Evolutionary conservation across 1,140 invertebrate species (phyloP).

Genomic region (Micrasema longulum): DNA sequence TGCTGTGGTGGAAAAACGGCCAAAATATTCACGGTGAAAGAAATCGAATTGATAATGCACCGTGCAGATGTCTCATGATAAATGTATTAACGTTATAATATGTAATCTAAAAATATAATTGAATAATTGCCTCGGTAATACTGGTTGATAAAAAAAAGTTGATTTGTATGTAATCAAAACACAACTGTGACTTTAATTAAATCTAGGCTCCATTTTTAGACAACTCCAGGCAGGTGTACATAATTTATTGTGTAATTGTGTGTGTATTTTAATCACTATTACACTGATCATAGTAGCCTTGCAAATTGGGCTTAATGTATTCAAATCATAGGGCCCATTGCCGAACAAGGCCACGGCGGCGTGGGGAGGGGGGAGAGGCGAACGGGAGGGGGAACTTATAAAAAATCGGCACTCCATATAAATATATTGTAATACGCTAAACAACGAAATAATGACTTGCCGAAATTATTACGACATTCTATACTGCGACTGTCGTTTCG

Average conservation of each 20-base stretch:
- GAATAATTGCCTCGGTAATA: background rate
- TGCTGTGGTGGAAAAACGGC: too few species aligned
- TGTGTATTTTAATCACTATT: constrained; percentile 18
- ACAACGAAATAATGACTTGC: constrained; percentile 17
- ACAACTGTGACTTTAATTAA: constrained; percentile 14
- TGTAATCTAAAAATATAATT: constrained; percentile 4
- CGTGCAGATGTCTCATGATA: too few species aligned
- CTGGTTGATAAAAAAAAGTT: background rate
- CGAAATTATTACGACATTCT: constrained; percentile 14
- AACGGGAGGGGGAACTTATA: constrained; percentile 5
- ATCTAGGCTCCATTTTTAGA: constrained; percentile 6
- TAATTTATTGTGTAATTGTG: background rate
- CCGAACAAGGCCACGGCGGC: background rate
- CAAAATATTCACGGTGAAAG: too few species aligned
- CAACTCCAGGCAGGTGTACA: constrained; percentile 13
- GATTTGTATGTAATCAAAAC: constrained; percentile 6
- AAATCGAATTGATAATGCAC: too few species aligned
- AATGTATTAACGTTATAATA: background rate
- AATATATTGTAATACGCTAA: constrained; percentile 21
- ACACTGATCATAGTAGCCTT: constrained; percentile 14
- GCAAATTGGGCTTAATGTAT: constrained; percentile 28
- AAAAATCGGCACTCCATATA: constrained; percentile 11
- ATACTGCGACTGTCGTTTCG: background rate
- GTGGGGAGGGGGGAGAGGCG: background rate
- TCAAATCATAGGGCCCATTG: constrained; percentile 25